Base-by-base conservation (phyloP, 2,797 vertebrate species). In the Gymnoscopelus braueri region DNA sequence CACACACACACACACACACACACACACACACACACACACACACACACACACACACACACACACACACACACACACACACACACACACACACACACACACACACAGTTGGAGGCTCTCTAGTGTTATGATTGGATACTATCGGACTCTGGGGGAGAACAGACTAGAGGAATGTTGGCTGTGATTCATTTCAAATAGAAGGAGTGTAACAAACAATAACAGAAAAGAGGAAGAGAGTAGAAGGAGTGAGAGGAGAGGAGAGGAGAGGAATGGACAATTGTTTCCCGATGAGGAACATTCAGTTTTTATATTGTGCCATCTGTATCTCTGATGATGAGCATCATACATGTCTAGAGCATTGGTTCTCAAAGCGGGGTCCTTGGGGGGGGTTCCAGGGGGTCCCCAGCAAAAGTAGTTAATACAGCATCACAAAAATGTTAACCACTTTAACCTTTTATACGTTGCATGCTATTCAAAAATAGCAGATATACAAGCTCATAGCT, bases 191-290 rank as follows among this genome's bases (percentile, higher is more conserved):
- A 89, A 89, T 80, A 78, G 59, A 84, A 60, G 74, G 70, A 56
- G 63, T 86, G 90, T 89, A 88, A 91, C 61, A 57, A 79, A 90
- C 80, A 77, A 82, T 87, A 61, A 7, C 72, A 78, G 88, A 89
- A 89, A 83, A 79, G 80, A 67, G 71, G 78, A 64, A 68, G 69
- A 39, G 57, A 71, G 60, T 3, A 7, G 35, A 7, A 39, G 10
- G 19, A 19, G 19, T 19, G 59, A 61, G 48, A 4, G 23, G 67
- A 13, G 58, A 50, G 67, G 55, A 60, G 32, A 76, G 57, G 72
- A 63, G 57, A 15, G 11, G 19, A 29, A 24, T 35, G 69, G 35
- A 35, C 35, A 39, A 88, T 88, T 15, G 75, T 56, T 89, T 90
- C 91, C 89, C 91, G 85, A 91, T 91, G 85, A 89, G 44, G 72